Evolutionary conservation across 2,113 vertebrate species (phyloP).

Genomic region (Phrynocephalus versicolor): DNA sequence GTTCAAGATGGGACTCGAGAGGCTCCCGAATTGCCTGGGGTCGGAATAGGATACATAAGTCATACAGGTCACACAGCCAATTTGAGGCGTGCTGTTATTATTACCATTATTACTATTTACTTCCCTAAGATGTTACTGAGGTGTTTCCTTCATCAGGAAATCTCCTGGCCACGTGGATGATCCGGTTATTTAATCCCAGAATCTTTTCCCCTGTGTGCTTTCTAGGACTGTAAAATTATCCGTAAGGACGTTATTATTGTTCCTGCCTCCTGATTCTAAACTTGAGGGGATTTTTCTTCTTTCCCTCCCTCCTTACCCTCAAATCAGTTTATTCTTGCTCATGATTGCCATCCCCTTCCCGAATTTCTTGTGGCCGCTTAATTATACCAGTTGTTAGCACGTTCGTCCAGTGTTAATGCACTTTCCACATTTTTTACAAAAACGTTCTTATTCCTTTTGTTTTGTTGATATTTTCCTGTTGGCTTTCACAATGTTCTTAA

Average conservation of each 20-base stretch:
- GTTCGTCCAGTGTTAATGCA: conserved; percentile 84
- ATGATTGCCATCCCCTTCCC: conserved; percentile 38
- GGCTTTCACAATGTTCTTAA: conserved; percentile 85
- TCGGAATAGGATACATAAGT: conserved; percentile 58
- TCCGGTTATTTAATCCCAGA: conserved; percentile 64
- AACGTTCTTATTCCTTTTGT: conserved; percentile 74
- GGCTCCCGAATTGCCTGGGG: conserved; percentile 55
- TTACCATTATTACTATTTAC: background rate
- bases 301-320: conserved; percentile 47
- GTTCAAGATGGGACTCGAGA: conserved; percentile 44
- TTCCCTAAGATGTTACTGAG: conserved; percentile 65
- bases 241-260: conserved; percentile 47
- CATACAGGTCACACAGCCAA: conserved; percentile 68
- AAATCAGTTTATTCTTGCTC: conserved; percentile 40
- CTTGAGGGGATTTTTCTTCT: conserved; percentile 33
- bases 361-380: conserved; percentile 72
- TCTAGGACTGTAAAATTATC: conserved; percentile 50
- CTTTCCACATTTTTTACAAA: conserved; percentile 79
- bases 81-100: conserved; percentile 32
- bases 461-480: conserved; percentile 73
- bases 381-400: conserved; percentile 71
- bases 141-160: conserved; percentile 54
- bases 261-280: conserved; percentile 24
- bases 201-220: conserved; percentile 60
- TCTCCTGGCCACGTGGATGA: conserved; percentile 60